Conservation (phyloP, 2,113 vertebrate genomes). For the Ochotona princeps region DNA sequence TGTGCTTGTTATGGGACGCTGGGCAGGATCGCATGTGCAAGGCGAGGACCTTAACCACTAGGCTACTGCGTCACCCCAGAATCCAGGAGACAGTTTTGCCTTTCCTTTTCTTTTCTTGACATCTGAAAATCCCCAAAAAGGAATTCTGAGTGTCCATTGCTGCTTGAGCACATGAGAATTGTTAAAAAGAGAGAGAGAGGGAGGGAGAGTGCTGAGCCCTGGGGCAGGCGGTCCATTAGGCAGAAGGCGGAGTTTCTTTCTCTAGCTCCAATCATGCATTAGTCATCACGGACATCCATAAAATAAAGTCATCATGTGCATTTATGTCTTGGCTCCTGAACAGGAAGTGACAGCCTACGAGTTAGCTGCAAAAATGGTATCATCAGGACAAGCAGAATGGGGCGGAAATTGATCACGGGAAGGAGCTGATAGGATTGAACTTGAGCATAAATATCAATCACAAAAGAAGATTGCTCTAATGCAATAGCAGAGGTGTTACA, state of each 20-base stretch:
- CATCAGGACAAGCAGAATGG: slow-evolving; percentile 66
- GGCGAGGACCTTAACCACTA: no score
- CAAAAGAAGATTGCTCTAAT: slow-evolving; percentile 74
- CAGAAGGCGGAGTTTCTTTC: background rate
- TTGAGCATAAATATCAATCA: slow-evolving; percentile 73
- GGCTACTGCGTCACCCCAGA: slow-evolving; percentile 22
- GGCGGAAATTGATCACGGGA: slow-evolving; percentile 70
- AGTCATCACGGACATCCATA: slow-evolving; percentile 67
- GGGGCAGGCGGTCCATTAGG: background rate
- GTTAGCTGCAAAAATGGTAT: slow-evolving; percentile 68
- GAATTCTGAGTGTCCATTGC: slow-evolving; percentile 10
- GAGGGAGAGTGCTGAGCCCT: background rate
- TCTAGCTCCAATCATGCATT: slow-evolving; percentile 42
- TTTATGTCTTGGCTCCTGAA: slow-evolving; percentile 68
- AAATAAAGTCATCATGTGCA: slow-evolving; percentile 52
- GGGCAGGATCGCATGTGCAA: no score
- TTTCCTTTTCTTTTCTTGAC: slow-evolving; percentile 46
- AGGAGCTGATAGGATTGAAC: slow-evolving; percentile 68
- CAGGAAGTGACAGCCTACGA: slow-evolving; percentile 73
- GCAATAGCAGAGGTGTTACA: slow-evolving; percentile 55
- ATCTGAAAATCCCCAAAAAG: slow-evolving; percentile 39
- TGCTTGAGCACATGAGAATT: slow-evolving; percentile 29
- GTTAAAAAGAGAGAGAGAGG: background rate
- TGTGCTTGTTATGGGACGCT: background rate
- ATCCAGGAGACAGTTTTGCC: slow-evolving; percentile 49